These are phyloP conservation scores for Neoseiulus cucumeris DNA, from an alignment of 1,140 invertebrate species.

Conservation along the genomic window DNA sequence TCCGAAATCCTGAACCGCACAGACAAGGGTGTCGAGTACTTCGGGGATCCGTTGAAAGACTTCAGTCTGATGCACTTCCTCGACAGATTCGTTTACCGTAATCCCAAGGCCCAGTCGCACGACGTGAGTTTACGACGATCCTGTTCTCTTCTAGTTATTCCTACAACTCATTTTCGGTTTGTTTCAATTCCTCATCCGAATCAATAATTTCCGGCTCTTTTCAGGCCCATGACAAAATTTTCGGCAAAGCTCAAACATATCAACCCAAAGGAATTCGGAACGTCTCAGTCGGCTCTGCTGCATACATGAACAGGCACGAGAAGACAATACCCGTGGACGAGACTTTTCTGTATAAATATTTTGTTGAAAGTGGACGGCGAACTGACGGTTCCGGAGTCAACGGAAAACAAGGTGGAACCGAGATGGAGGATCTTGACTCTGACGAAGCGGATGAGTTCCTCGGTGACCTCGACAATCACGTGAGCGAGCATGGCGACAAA, in stretches of 20 bases:
- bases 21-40: slow-evolving; percentile 44
- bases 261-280: slow-evolving; percentile 16
- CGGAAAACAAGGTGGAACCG: slow-evolving; percentile 22
- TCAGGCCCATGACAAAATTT: slow-evolving; percentile 27
- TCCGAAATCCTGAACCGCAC: slow-evolving; percentile 50
- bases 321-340: slow-evolving; percentile 22
- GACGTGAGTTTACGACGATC: slow-evolving; percentile 17
- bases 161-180: too few relatives aligned
- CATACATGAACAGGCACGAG: slow-evolving; percentile 17
- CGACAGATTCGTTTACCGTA: slow-evolving; percentile 86
- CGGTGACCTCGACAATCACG: background rate
- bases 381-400: slow-evolving; percentile 18
- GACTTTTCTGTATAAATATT: slow-evolving; percentile 20
- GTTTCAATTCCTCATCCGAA: too few relatives aligned
- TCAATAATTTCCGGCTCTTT: too few relatives aligned
- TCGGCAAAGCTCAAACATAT: slow-evolving; percentile 16
- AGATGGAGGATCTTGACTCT: slow-evolving; percentile 26
- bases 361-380: slow-evolving; percentile 20
- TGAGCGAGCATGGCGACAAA: slow-evolving; percentile 3
- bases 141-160: too few relatives aligned
- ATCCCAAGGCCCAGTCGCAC: slow-evolving; percentile 54
- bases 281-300: background rate
- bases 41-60: slow-evolving; percentile 77
- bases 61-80: slow-evolving; percentile 71
- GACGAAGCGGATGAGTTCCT: slow-evolving; percentile 13